Base-by-base conservation (phyloP, 2,797 vertebrate genomes). In the Apodemus agrarius region DNA sequence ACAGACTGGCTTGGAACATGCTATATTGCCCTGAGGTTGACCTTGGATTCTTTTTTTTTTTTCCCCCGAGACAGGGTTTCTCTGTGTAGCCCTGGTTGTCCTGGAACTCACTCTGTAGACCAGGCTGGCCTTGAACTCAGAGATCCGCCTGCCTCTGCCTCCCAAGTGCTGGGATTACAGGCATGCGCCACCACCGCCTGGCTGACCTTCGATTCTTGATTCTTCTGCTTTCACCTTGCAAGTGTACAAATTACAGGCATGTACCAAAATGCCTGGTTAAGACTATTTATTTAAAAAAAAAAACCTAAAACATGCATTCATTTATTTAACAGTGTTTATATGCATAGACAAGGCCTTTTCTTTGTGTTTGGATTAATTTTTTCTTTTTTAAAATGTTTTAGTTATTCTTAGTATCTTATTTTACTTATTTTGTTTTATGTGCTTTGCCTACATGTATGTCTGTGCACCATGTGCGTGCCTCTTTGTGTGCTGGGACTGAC, bases 321-420 rank as follows among this genome's bases (percentile, higher is more conserved):
- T 93, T 93, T 6, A 78, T 94, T 91, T 37, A 69, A 54, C 17
- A 85, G 65, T 96, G 85, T 89, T 81, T 89, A 79, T 86, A 72
- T 90, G 12, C 76, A 84, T 46, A 52, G 24, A 24, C 82, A 93
- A 83, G 22, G 8, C 6, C 34, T 61, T 84, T 91, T 81, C 11
- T 88, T 91, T 95, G 59, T 67, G 0, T 94, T 69, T 91, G 26
- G 72, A 14, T 86, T 40, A 67, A 92, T 57, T 93, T 80, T 84
- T 84, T 46, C 63, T 26, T 49, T 65, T 84, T 84, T 1, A 46
- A 84, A 84, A 49, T 84, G 6, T 34, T 65, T 63, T 65, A 61
- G 57, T 29, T 82, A 21, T 31, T 84, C 65, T 84, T 31, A n/a
- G 9, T 40, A 61, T 61, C 2, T 43, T 10, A 29, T 43, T 43